Conservation (phyloP, 2,888 invertebrate genomes). For the Cordylochernes scorpioides region DNA sequence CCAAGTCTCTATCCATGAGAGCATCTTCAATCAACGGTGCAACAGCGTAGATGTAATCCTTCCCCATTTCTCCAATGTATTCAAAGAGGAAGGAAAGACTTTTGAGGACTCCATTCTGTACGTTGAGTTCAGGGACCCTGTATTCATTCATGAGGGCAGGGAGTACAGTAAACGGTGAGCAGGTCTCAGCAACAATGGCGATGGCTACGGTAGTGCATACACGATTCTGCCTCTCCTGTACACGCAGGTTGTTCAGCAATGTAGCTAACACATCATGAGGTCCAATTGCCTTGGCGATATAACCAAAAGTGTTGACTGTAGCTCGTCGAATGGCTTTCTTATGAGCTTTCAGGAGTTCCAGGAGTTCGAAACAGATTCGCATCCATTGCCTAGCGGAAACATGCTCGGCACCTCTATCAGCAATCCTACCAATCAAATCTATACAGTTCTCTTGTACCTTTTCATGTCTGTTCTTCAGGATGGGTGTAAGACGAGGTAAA, state of each 20-base stretch:
- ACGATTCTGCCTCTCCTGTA: constrained; percentile 89
- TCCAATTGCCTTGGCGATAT: constrained; percentile 96
- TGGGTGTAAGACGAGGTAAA: constrained; percentile 80
- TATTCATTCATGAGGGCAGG: constrained; percentile 98
- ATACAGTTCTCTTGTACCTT: constrained; percentile 99
- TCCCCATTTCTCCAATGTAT: constrained; percentile 99
- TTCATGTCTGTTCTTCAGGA: constrained; percentile 59
- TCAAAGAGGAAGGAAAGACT: constrained; percentile 93
- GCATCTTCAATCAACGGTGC: constrained; percentile 92
- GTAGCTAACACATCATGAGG: constrained; percentile 97
- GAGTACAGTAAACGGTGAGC: constrained; percentile 94
- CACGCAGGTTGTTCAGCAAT: constrained; percentile 66
- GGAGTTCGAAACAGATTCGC: constrained; percentile 92
- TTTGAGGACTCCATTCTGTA: constrained; percentile 96
- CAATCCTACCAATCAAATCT: constrained; percentile 92
- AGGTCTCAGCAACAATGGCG: constrained; percentile 97
- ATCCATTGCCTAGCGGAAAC: constrained; percentile 99
- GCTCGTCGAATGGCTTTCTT: constrained; percentile 95
- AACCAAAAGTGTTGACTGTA: constrained; percentile 97
- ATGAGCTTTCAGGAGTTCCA: constrained; percentile 89
- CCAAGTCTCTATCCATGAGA: constrained; percentile 92
- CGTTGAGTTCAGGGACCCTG: constrained; percentile 90
- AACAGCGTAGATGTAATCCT: constrained; percentile 98
- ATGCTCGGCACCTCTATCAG: constrained; percentile 92
- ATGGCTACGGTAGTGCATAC: constrained; percentile 99